Percentiles rank a stretch among this genome's conserved stretches.
phyloP scores from a whole-genome alignment of 2,113 vertebrate genomes.

The Cnemophilus loriae region DNA sequence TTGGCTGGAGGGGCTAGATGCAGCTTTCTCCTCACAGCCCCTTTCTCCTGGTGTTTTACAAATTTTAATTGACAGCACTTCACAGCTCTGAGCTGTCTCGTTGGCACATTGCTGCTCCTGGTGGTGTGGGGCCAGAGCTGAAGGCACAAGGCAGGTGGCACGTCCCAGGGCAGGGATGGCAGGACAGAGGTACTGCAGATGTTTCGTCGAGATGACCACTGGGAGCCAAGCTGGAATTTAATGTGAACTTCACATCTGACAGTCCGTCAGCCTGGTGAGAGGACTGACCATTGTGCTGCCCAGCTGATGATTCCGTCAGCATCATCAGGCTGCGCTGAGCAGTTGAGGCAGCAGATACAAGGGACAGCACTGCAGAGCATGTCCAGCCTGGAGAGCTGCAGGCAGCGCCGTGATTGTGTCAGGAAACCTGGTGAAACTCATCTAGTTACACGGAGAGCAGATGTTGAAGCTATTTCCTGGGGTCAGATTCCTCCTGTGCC shows the following conservation, averaged over 20 bases:
- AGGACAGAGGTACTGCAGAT: not conserved
- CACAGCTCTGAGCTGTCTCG: not conserved
- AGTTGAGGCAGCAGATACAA: not conserved
- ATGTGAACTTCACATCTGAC: not conserved
- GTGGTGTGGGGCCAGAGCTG: not conserved
- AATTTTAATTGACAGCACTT: not conserved
- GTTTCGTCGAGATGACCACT: fast-evolving
- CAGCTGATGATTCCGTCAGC: fast-evolving
- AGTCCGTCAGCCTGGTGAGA: fast-evolving
- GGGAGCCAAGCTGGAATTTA: not conserved
- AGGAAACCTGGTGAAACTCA: not conserved
- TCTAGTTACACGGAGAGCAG: not conserved
- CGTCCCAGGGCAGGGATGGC: not conserved
- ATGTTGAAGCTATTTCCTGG: not conserved
- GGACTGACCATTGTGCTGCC: not conserved
- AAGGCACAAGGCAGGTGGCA: not conserved
- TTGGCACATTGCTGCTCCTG: not conserved
- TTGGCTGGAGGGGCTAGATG: not conserved
- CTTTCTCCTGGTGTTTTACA: not conserved
- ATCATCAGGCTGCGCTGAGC: not conserved
- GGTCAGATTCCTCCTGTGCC: not conserved
- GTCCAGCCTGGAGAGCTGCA: not conserved
- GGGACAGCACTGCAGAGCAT: fast-evolving
- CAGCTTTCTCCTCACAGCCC: not conserved
- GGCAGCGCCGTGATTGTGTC: fast-evolving